Conservation (phyloP, 1,140 invertebrate species). For the Galleria mellonella region DNA sequence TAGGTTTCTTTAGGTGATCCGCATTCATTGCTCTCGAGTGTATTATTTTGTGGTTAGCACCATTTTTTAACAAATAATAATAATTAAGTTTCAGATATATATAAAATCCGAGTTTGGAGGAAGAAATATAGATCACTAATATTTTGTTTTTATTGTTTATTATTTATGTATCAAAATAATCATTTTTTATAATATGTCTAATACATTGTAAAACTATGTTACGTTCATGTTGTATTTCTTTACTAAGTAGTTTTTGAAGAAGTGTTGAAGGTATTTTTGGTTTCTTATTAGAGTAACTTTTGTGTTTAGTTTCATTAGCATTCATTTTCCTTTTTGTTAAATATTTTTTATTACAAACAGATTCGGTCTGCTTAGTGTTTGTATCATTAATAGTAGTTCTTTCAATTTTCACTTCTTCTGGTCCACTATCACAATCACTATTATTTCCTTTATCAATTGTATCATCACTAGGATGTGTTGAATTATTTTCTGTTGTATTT, state of each 20-base stretch:
- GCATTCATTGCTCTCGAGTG: no score
- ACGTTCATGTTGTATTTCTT: constrained; percentile 81
- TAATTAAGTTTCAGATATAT: no score
- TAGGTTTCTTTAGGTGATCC: no score
- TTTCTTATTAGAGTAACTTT: constrained; percentile 18
- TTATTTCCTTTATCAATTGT: constrained; percentile 11
- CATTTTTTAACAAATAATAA: no score
- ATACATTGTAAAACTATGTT: constrained; percentile 86
- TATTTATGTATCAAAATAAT: constrained; percentile 75
- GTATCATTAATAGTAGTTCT: constrained; percentile 9
- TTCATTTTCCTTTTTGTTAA: constrained; percentile 17
- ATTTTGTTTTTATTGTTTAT: neutral
- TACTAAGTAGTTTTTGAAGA: constrained; percentile 76
- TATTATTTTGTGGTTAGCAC: no score
- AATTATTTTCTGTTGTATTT: constrained; percentile 9
- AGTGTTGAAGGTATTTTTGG: constrained; percentile 60
- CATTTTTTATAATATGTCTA: constrained; percentile 80
- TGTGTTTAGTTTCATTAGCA: constrained; percentile 13
- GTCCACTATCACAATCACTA: constrained; percentile 61
- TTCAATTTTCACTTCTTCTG: constrained; percentile 64
- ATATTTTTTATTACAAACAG: neutral
- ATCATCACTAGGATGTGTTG: constrained; percentile 1
- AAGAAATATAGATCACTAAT: no score
- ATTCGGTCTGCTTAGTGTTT: neutral
- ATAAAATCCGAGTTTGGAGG: no score